These are phyloP conservation scores for Myripristis jacobus DNA, from an alignment of 2,797 vertebrate species.

Conservation along the genomic window DNA sequence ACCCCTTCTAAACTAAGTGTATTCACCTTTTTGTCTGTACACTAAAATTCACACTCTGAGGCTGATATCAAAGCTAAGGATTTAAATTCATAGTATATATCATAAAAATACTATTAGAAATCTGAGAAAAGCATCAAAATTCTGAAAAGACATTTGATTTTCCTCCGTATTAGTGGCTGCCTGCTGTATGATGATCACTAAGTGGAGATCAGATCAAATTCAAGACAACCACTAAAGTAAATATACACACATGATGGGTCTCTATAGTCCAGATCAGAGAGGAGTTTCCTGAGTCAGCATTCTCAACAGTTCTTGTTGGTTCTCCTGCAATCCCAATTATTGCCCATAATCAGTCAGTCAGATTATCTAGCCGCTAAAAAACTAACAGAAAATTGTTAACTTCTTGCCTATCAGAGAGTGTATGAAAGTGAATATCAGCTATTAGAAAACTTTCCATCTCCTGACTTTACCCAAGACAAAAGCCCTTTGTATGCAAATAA, in stretches of 20 bases:
- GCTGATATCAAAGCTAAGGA: too few species aligned
- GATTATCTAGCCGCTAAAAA: neutral
- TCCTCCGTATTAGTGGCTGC: too few species aligned
- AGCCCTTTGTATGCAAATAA: constrained; percentile 56
- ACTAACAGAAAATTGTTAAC: neutral
- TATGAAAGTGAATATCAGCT: neutral
- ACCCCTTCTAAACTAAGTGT: too few species aligned
- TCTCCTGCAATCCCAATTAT: neutral
- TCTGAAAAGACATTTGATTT: too few species aligned
- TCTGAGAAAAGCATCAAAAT: too few species aligned
- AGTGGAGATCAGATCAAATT: too few species aligned
- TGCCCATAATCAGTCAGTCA: neutral
- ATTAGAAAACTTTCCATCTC: neutral
- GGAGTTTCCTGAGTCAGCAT: neutral
- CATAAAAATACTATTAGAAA: too few species aligned
- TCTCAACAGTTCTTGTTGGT: neutral
- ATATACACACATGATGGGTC: constrained; percentile 7
- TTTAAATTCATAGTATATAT: too few species aligned
- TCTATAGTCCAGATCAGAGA: constrained; percentile 6
- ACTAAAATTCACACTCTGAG: too few species aligned
- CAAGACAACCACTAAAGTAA: too few species aligned
- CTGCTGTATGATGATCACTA: too few species aligned
- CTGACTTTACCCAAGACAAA: constrained; percentile 17
- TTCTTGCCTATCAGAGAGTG: neutral
- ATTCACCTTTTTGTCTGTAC: too few species aligned